Percentiles rank a stretch among this genome's conserved stretches.
phyloP scores from a whole-genome alignment of 2,113 vertebrate species.

The Seriola quinqueradiata region DNA sequence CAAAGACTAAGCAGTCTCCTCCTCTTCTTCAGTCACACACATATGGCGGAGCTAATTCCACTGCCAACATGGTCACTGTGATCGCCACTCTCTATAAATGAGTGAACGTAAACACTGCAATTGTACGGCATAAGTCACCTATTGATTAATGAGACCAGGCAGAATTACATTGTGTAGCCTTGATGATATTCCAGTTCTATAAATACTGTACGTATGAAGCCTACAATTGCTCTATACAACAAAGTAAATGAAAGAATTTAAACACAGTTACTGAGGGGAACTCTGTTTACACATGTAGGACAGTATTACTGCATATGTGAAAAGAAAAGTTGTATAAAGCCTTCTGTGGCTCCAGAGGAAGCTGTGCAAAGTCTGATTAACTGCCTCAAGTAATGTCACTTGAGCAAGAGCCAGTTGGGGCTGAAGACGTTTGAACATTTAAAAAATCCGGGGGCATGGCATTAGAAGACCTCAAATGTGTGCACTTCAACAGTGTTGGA shows the following conservation, averaged over 20 bases:
- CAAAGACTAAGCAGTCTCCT: no score
- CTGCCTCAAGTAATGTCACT: neutral
- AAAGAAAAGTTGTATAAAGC: no score
- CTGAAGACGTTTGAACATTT: neutral
- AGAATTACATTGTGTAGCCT: neutral
- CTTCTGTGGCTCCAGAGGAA: no score
- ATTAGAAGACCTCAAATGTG: neutral
- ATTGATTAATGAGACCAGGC: no score
- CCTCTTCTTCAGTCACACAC: no score
- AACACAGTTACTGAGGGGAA: neutral
- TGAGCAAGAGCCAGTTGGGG: neutral
- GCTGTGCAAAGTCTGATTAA: no score
- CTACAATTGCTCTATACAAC: neutral
- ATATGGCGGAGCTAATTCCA: no score
- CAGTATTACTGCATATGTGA: no score
- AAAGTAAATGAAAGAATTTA: neutral
- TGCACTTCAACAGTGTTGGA: neutral
- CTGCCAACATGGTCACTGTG: no score
- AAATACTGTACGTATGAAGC: neutral
- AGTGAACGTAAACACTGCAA: no score
- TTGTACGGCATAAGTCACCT: no score
- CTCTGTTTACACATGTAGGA: neutral
- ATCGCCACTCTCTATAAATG: no score
- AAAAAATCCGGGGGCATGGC: neutral
- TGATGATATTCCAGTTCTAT: neutral